phyloP scores from a whole-genome alignment of 2,888 invertebrate genomes.

The Epistrophe eligans region DNA sequence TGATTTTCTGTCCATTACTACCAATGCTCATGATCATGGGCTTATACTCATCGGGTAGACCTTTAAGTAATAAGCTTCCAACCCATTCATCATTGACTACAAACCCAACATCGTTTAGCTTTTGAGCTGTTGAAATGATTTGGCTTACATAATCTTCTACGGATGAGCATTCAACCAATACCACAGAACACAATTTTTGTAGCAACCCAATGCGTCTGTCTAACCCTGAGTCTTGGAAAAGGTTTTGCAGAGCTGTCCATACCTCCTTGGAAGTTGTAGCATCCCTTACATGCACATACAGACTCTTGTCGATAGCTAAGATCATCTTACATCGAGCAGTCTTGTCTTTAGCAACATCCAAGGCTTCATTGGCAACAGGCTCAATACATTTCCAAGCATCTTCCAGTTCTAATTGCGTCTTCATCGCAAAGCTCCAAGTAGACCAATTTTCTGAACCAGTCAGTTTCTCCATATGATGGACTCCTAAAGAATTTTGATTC shows the following conservation, averaged over 20 bases:
- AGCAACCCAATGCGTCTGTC: conserved; percentile 40
- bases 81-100: conserved; percentile 10
- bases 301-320: conserved; percentile 27
- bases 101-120: not conserved
- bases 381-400: too few species aligned
- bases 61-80: conserved; percentile 1
- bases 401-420: too few species aligned
- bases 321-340: not conserved
- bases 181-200: conserved; percentile 20
- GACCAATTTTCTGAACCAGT: too few species aligned
- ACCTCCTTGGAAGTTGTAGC: conserved; percentile 17
- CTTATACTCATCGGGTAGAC: not conserved
- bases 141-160: conserved; percentile 1
- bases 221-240: conserved; percentile 32
- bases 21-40: conserved; percentile 4
- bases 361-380: too few species aligned
- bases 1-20: not conserved
- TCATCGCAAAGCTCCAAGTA: too few species aligned
- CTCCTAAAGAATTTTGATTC: too few species aligned
- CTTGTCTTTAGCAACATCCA: not conserved
- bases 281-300: conserved; percentile 17
- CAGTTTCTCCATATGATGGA: too few species aligned
- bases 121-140: not conserved
- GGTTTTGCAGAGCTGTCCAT: conserved; percentile 8
- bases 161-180: not conserved